These are phyloP conservation scores for Ptilonorhynchus violaceus DNA, from an alignment of 2,113 vertebrate genomes.

Conservation along the genomic window DNA sequence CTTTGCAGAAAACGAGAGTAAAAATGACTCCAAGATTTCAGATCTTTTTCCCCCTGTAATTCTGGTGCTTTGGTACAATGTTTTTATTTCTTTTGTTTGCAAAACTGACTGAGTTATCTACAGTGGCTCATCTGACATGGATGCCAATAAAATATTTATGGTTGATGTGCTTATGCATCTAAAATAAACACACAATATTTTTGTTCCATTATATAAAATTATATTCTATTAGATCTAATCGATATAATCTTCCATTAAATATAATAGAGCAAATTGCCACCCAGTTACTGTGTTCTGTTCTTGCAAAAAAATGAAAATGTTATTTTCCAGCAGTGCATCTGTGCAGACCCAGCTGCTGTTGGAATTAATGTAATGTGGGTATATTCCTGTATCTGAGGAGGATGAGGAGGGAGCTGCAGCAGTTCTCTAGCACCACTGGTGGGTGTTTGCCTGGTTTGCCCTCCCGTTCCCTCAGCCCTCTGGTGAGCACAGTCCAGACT, in stretches of 20 bases:
- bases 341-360: neutral
- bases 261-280: neutral
- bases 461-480: neutral
- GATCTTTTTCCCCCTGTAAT: neutral
- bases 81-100: neutral
- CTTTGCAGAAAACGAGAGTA: neutral
- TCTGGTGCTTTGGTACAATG: neutral
- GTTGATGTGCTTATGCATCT: neutral
- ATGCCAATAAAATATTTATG: neutral
- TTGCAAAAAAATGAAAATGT: neutral
- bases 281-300: neutral
- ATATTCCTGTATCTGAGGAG: neutral
- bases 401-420: neutral
- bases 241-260: neutral
- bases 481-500: neutral
- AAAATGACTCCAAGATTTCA: neutral
- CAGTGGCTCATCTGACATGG: neutral
- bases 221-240: neutral
- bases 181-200: neutral
- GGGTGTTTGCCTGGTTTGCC: neutral
- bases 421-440: accelerated
- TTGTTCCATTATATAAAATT: neutral
- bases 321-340: neutral
- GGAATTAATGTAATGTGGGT: accelerated
- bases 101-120: neutral